Evolutionary conservation across 2,113 vertebrate genomes (phyloP).

Genomic region (Sinocyclocheilus anshuiensis): DNA sequence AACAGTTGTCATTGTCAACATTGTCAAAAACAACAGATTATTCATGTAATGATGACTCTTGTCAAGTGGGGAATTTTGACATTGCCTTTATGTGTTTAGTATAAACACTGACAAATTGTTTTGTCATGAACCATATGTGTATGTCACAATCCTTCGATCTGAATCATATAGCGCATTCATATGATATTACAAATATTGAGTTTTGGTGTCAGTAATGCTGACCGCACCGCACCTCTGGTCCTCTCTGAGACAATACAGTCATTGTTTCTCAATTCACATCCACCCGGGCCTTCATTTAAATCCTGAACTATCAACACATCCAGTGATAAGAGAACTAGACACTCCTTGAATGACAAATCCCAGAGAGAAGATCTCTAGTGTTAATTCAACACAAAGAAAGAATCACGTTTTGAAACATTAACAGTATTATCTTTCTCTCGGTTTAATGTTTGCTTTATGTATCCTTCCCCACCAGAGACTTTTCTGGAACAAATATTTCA

Average conservation of each 20-base stretch:
- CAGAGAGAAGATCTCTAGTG: constrained; percentile 26
- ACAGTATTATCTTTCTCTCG: constrained; percentile 43
- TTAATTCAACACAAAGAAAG: constrained; percentile 24
- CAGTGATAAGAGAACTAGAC: constrained; percentile 36
- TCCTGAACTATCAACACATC: constrained; percentile 21
- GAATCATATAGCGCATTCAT: not conserved
- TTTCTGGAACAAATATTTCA: constrained; percentile 43
- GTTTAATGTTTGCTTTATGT: constrained; percentile 45
- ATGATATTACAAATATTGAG: not conserved
- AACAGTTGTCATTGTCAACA: no score
- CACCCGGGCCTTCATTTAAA: constrained; percentile 22
- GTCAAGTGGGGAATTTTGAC: constrained; percentile 10
- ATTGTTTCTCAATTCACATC: not conserved
- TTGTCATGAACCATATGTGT: not conserved
- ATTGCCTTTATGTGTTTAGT: not conserved
- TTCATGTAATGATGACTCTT: not conserved
- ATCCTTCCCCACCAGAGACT: constrained; percentile 47
- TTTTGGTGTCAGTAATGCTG: constrained; percentile 5
- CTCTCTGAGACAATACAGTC: not conserved
- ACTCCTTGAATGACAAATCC: constrained; percentile 44
- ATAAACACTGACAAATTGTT: constrained; percentile 9
- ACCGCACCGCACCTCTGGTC: constrained; percentile 13
- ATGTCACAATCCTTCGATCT: not conserved
- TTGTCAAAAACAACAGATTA: not conserved
- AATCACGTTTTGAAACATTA: constrained; percentile 42